Conservation (phyloP, 1,140 invertebrate species). For the Phymorhynchus buccinoides region DNA sequence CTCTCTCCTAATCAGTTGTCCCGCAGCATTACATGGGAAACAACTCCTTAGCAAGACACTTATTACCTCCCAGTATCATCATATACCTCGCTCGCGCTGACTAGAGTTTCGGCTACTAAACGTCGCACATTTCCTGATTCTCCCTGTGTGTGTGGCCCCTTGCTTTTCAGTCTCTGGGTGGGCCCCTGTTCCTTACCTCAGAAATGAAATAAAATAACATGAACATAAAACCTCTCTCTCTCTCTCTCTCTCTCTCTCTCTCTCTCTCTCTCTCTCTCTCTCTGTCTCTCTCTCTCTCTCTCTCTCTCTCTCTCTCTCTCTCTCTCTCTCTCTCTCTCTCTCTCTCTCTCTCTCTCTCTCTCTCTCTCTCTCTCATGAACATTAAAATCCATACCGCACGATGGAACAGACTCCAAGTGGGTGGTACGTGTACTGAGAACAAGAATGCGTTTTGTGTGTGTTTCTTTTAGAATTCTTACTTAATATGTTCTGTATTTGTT, state of each 20-base stretch:
- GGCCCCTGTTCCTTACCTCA: constrained; percentile 29
- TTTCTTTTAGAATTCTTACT: constrained; percentile 5
- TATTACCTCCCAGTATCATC: constrained; percentile 41
- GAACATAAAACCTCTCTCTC: neutral
- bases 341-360: no score
- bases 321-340: no score
- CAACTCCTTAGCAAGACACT: constrained; percentile 29
- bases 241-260: no score
- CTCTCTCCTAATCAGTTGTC: neutral
- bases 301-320: no score
- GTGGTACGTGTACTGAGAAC: neutral
- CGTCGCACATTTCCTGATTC: constrained; percentile 4
- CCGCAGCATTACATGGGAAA: constrained; percentile 5
- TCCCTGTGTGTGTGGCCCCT: constrained; percentile 36
- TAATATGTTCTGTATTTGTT: neutral
- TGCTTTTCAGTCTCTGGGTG: constrained; percentile 24
- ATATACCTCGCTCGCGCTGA: constrained; percentile 5
- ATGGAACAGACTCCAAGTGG: constrained; percentile 14
- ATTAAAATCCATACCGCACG: constrained; percentile 38
- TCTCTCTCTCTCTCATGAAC: constrained; percentile 20
- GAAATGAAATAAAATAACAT: neutral
- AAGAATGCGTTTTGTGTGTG: neutral
- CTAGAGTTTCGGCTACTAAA: constrained; percentile 14
- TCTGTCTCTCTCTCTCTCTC: no score
- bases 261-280: no score